Evolutionary conservation across 2,797 vertebrate genomes (phyloP).

Genomic region (Sebastolobus altivelis): DNA sequence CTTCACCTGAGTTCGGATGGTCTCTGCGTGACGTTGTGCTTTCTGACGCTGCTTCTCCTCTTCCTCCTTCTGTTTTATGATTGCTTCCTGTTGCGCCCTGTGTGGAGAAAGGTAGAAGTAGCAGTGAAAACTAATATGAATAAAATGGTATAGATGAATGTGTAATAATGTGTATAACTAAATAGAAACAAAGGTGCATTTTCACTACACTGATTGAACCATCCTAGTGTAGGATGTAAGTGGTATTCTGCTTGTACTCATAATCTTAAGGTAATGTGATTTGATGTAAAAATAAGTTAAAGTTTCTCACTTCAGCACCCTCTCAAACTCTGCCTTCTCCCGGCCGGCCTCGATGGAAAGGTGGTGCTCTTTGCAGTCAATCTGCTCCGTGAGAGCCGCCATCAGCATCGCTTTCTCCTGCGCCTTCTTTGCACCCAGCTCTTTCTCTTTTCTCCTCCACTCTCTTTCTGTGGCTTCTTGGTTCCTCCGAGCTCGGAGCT

Average conservation of each 20-base stretch:
- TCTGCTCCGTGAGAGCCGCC: slow-evolving; percentile 84
- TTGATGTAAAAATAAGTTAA: not conserved
- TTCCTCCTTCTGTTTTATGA: slow-evolving; percentile 81
- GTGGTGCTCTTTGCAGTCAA: slow-evolving; percentile 85
- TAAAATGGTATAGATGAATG: not conserved
- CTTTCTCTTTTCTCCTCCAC: slow-evolving; percentile 90
- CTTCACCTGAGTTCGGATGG: slow-evolving; percentile 87
- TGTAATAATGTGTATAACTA: not conserved
- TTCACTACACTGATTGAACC: not conserved
- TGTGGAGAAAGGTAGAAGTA: accelerated
- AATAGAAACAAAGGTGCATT: not conserved
- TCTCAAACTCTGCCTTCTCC: slow-evolving; percentile 89
- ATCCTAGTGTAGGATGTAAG: not conserved
- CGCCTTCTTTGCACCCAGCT: slow-evolving; percentile 69
- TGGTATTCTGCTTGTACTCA: not conserved
- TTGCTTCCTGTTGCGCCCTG: slow-evolving; percentile 86
- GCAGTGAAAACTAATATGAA: not conserved
- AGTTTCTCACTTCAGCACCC: slow-evolving; percentile 87
- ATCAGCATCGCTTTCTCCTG: slow-evolving; percentile 80
- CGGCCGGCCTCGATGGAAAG: slow-evolving; percentile 86
- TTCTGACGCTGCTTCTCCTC: slow-evolving; percentile 67
- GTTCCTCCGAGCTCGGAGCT: slow-evolving; percentile 89
- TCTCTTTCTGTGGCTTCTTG: slow-evolving; percentile 88
- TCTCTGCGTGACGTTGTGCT: slow-evolving; percentile 70
- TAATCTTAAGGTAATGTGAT: not conserved